Base-by-base conservation (phyloP, 2,113 vertebrate genomes). In the Tinamus guttatus region DNA sequence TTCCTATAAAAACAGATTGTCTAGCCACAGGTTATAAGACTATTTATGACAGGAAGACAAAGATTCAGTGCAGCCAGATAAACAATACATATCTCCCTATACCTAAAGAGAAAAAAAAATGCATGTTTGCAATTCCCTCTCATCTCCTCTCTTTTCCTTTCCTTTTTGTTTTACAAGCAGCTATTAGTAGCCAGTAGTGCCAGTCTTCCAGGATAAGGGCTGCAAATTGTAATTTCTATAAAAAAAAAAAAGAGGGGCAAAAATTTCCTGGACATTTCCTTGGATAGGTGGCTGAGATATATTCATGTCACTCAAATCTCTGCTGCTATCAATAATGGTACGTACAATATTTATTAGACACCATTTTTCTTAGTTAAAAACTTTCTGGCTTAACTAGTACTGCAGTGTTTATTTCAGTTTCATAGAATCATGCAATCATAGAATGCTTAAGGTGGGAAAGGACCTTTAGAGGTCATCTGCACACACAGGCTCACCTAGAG, bases 1-100 rank as follows among this genome's bases (percentile, higher is more conserved):
- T 74, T 80, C 82, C 88, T 64, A 80, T 74, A 85, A 88, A 94
- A 83, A 40, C 49, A 93, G 59, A 92, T 76, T 36, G 68, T 77
- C 80, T 77, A 76, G 83, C 83, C 27, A 6, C 45, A 65, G 15
- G 11, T 54, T 80, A 58, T 87, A 73, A 83, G 38, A 88, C 58
- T 71, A 62, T 86, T 92, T 74, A 85, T 45, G 83, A 77, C 65
- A 75, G 80, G 47, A 74, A 90, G 43, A 14, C 75, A 88, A 73
- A 92, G 71, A 54, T 63, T 65, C 49, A 81, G 32, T 52, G 36
- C 59, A 92, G 54, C 13, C 62, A 89, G 56, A 45, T 52, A 77
- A 1, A 73, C 38, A 56, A 41, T 45, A 56, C 38, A 4, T 73
- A 47, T 60, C 68, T 79, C 76, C 63, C 90, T 25, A 68, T 58